A percentile compares a stretch with the other conserved stretches of the same genome.
Conservation (phyloP, 2,888 invertebrate genomes). For the Coenonympha glycerion region DNA sequence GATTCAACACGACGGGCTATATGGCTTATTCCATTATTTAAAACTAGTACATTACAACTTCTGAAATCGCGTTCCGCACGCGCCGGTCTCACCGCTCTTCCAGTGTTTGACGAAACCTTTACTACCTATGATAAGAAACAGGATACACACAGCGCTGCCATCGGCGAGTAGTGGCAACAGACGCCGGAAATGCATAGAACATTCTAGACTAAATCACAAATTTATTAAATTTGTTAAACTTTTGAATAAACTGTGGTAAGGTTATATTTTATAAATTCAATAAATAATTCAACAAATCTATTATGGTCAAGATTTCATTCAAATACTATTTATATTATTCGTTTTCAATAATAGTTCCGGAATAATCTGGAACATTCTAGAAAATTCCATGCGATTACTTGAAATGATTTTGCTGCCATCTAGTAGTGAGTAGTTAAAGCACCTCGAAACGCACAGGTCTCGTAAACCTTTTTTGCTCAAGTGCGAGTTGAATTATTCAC, state of each 20-base stretch:
- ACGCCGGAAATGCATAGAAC: slow-evolving; percentile 51
- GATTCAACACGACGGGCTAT: no score
- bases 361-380: slow-evolving; percentile 55
- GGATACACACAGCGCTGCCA: slow-evolving; percentile 46
- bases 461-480: slow-evolving; percentile 43
- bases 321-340: slow-evolving; percentile 14
- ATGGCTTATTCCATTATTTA: no score
- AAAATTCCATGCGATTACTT: slow-evolving; percentile 32
- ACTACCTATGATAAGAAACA: slow-evolving; percentile 15
- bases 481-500: background rate
- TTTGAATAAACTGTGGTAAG: slow-evolving; percentile 25
- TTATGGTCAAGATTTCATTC: slow-evolving; percentile 28
- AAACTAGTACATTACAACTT: no score
- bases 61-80: no score
- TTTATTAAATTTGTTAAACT: slow-evolving; percentile 22
- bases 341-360: slow-evolving; percentile 31
- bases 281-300: background rate
- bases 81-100: no score
- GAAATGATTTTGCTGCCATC: slow-evolving; percentile 33
- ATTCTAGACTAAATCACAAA: slow-evolving; percentile 44
- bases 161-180: slow-evolving; percentile 41
- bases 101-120: no score
- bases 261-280: background rate
- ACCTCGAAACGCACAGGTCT: slow-evolving; percentile 19
- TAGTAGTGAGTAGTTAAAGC: slow-evolving; percentile 36